Conservation (phyloP, 2,797 vertebrate species). For the Gambusia yucatana region DNA sequence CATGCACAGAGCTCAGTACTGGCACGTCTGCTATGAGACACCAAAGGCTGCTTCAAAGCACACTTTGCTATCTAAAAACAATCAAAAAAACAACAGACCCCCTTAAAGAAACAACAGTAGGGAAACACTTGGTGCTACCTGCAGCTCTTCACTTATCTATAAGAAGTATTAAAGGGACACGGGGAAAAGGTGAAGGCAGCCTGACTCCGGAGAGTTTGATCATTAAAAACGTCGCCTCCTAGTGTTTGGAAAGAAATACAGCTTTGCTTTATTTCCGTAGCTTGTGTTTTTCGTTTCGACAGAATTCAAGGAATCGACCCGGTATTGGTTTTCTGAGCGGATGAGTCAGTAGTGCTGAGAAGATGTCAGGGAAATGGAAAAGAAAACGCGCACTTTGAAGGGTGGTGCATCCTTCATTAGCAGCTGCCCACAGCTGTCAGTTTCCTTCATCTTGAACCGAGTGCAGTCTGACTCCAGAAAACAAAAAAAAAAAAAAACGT, state of each 20-base stretch:
- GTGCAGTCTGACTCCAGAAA: conserved; percentile 36
- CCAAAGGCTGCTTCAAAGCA: conserved; percentile 23
- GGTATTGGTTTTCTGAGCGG: background rate
- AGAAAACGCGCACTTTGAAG: conserved; percentile 32
- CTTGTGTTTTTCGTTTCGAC: conserved; percentile 20
- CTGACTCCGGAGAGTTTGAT: conserved; percentile 38
- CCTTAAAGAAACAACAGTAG: conserved; percentile 10
- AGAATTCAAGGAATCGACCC: conserved; percentile 12
- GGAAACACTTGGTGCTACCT: conserved; percentile 27
- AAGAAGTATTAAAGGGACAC: conserved; percentile 34
- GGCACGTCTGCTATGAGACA: conserved; percentile 36
- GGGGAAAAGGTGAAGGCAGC: conserved; percentile 7
- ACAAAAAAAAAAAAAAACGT: conserved; percentile 15
- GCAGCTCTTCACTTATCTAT: conserved; percentile 35
- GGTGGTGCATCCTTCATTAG: conserved; percentile 48
- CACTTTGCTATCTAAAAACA: conserved; percentile 3
- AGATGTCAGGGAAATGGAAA: conserved; percentile 25
- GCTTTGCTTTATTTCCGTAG: conserved; percentile 25
- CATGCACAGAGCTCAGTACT: conserved; percentile 49
- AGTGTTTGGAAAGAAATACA: conserved; percentile 7
- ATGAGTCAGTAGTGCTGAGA: conserved; percentile 34
- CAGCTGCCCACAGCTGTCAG: conserved; percentile 46
- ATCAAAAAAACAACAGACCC: conserved; percentile 14
- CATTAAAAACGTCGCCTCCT: conserved; percentile 21
- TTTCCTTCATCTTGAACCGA: conserved; percentile 60